A percentile compares a stretch with the other conserved stretches of the same genome.
phyloP scores from a whole-genome alignment of 2,888 invertebrate species.

The Thalpophila matura region DNA sequence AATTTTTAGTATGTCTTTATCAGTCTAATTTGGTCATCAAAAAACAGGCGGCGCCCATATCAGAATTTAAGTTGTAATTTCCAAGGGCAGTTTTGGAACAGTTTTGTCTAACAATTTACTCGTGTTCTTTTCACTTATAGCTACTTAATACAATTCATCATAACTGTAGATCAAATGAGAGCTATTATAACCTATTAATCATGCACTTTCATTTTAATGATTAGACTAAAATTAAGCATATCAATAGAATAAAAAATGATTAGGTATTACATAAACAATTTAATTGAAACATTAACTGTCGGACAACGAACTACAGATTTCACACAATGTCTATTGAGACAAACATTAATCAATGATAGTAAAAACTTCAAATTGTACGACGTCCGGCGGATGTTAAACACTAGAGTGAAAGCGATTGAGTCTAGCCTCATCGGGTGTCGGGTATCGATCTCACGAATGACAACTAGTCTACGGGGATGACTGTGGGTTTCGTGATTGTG shows the following conservation, averaged over 20 bases:
- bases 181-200: constrained; percentile 84
- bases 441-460: constrained; percentile 81
- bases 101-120: constrained; percentile 71
- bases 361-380: constrained; percentile 71
- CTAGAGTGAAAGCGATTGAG: constrained; percentile 68
- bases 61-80: constrained; percentile 71
- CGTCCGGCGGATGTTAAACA: constrained; percentile 58
- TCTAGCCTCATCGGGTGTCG: constrained; percentile 70
- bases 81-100: constrained; percentile 75
- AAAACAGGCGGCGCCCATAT: constrained; percentile 81
- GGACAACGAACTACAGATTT: constrained; percentile 89
- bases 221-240: constrained; percentile 88
- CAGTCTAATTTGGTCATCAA: constrained; percentile 83
- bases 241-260: constrained; percentile 89
- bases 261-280: constrained; percentile 90
- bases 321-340: constrained; percentile 79
- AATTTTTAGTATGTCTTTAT: constrained; percentile 72
- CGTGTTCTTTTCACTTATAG: constrained; percentile 76
- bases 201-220: constrained; percentile 86
- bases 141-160: constrained; percentile 82
- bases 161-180: constrained; percentile 82
- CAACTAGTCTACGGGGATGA: constrained; percentile 79
- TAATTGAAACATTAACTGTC: constrained; percentile 88
- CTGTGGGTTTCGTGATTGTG: constrained; percentile 74
- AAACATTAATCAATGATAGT: constrained; percentile 79